These are phyloP conservation scores for Paradisaea rubra DNA, from an alignment of 2,113 vertebrate species.

Conservation along the genomic window DNA sequence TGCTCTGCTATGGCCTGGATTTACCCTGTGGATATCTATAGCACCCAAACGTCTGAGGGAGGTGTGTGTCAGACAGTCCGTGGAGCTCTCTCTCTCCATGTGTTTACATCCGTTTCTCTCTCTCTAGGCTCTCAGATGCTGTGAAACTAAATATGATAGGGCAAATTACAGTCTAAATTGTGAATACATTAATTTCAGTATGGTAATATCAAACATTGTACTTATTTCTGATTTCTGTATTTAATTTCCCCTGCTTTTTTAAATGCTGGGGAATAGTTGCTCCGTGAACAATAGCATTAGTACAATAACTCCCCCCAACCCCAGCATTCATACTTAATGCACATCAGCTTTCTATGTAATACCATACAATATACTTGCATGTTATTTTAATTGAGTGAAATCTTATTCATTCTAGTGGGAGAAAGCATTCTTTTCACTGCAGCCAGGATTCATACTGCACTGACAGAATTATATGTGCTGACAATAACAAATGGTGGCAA, in stretches of 20 bases:
- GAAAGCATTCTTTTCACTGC: constrained; percentile 55
- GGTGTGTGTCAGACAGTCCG: neutral
- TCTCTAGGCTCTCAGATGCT: neutral
- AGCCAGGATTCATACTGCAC: constrained; percentile 45
- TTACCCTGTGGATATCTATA: neutral
- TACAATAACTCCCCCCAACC: constrained; percentile 1
- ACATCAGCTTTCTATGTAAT: constrained; percentile 23
- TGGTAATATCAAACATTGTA: constrained; percentile 45
- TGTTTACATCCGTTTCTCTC: neutral
- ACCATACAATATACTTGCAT: constrained; percentile 5
- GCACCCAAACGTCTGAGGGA: neutral
- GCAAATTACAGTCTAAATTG: neutral
- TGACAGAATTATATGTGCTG: constrained; percentile 61
- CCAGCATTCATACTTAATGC: constrained; percentile 23
- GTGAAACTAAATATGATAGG: neutral
- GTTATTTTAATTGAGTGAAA: constrained; percentile 57
- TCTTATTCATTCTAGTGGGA: constrained; percentile 51
- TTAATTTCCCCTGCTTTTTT: constrained; percentile 49
- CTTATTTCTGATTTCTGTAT: constrained; percentile 41
- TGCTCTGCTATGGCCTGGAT: neutral
- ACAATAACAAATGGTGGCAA: constrained; percentile 57
- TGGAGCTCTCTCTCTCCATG: neutral
- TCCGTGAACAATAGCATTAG: constrained; percentile 9
- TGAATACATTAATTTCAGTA: constrained; percentile 11
- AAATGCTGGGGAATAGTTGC: constrained; percentile 2